A percentile compares a stretch with the other conserved stretches of the same genome.
Conservation (phyloP, 2,113 vertebrate species). For the Pteronura brasiliensis region DNA sequence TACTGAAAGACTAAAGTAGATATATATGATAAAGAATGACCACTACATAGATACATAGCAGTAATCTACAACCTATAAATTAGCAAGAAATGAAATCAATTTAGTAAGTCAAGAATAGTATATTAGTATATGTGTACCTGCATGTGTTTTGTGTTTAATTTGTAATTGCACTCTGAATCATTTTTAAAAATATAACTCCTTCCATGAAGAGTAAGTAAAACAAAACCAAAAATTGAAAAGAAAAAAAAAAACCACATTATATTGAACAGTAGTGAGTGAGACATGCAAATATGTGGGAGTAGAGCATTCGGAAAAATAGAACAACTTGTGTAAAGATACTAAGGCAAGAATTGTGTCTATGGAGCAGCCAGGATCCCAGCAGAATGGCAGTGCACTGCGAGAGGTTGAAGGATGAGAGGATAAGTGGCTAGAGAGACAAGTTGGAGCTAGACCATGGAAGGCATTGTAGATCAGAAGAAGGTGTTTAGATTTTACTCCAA, state of each 20-base stretch:
- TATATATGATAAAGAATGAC: not conserved
- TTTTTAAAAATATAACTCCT: not conserved
- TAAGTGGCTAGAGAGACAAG: not conserved
- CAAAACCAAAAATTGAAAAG: not conserved
- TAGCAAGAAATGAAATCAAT: not conserved
- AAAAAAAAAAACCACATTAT: not conserved
- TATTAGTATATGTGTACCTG: not conserved
- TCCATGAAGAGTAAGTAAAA: not conserved
- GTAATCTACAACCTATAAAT: not conserved
- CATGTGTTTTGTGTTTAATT: not conserved
- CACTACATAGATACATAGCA: fast-evolving
- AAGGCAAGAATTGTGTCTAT: not conserved
- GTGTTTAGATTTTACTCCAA: not conserved
- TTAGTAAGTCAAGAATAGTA: not conserved
- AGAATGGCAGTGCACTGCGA: too few relatives aligned
- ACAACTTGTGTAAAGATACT: not conserved
- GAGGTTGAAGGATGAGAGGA: not conserved
- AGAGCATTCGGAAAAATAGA: not conserved
- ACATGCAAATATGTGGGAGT: not conserved
- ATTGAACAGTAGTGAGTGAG: not conserved
- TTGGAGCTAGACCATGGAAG: not conserved
- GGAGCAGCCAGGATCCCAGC: not conserved
- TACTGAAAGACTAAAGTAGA: not conserved
- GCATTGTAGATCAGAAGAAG: not conserved
- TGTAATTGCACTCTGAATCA: not conserved